phyloP scores from a whole-genome alignment of 2,113 vertebrate species.

The Paradisaea rubra region DNA sequence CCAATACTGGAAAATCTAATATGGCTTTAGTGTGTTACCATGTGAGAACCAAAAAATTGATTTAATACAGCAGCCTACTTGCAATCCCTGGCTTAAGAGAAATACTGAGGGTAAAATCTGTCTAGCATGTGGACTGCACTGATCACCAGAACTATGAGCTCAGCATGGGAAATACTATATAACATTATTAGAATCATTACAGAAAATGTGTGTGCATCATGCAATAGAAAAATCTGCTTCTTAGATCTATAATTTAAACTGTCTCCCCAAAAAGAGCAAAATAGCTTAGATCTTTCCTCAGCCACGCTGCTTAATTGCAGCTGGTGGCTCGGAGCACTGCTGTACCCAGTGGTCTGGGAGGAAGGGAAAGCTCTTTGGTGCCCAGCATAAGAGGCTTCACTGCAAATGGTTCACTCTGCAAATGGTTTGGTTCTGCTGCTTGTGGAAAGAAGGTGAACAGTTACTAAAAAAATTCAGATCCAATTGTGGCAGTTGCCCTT shows the following conservation, averaged over 20 bases:
- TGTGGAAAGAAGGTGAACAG: background rate
- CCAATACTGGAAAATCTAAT: slow-evolving; percentile 12
- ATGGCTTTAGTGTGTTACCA: background rate
- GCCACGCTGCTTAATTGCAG: background rate
- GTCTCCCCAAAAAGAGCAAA: background rate
- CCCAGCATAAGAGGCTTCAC: background rate
- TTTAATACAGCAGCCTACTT: slow-evolving; percentile 19
- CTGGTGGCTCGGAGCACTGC: background rate
- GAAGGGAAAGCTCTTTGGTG: background rate
- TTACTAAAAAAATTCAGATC: background rate
- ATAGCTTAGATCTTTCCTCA: background rate
- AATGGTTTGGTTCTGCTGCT: background rate
- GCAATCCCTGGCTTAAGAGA: slow-evolving; percentile 15
- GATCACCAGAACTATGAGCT: background rate
- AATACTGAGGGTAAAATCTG: background rate
- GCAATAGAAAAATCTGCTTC: background rate
- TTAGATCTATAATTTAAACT: background rate
- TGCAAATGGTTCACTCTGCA: background rate
- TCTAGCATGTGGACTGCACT: background rate
- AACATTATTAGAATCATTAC: background rate
- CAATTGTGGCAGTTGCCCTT: background rate
- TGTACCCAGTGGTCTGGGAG: background rate
- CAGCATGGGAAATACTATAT: background rate
- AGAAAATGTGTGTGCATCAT: background rate
- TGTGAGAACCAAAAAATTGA: slow-evolving; percentile 26